Percentiles rank a stretch among this genome's conserved stretches.
These are phyloP conservation scores for Xestobium rufovillosum DNA, from an alignment of 2,888 invertebrate genomes.

Conservation along the genomic window DNA sequence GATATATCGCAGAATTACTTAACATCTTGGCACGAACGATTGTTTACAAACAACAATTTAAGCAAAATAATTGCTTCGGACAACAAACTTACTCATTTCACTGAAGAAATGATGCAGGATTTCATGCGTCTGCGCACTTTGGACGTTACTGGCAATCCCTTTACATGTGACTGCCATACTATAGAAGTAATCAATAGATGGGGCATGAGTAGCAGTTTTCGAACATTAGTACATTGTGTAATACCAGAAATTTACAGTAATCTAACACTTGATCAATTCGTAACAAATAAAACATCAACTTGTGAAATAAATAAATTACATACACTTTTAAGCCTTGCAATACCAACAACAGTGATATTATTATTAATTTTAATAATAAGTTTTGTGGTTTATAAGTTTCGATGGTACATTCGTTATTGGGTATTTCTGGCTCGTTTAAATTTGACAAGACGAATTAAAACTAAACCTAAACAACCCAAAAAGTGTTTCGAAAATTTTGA, in stretches of 20 bases:
- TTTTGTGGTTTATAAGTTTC: conserved; percentile 16
- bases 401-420: conserved; percentile 50
- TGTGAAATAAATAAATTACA: background rate
- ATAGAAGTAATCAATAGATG: conserved; percentile 45
- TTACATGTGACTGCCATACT: conserved; percentile 49
- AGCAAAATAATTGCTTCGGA: conserved; percentile 42
- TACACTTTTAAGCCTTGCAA: background rate
- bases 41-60: conserved; percentile 47
- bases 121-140: conserved; percentile 44
- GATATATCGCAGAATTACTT: conserved; percentile 49
- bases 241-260: background rate
- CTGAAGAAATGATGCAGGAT: conserved; percentile 51
- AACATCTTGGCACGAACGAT: conserved; percentile 47
- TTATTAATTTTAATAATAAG: conserved; percentile 12
- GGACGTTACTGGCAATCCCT: conserved; percentile 48
- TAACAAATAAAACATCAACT: background rate
- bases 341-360: background rate
- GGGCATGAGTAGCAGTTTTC: conserved; percentile 38
- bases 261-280: background rate
- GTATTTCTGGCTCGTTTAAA: conserved; percentile 50
- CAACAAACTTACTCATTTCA: conserved; percentile 51
- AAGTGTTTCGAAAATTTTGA: conserved; percentile 38
- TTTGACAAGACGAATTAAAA: conserved; percentile 41
- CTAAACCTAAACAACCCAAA: conserved; percentile 29
- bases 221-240: background rate